Evolutionary conservation across 1,140 invertebrate genomes (phyloP).

Genomic region (Glossosoma conforme): DNA sequence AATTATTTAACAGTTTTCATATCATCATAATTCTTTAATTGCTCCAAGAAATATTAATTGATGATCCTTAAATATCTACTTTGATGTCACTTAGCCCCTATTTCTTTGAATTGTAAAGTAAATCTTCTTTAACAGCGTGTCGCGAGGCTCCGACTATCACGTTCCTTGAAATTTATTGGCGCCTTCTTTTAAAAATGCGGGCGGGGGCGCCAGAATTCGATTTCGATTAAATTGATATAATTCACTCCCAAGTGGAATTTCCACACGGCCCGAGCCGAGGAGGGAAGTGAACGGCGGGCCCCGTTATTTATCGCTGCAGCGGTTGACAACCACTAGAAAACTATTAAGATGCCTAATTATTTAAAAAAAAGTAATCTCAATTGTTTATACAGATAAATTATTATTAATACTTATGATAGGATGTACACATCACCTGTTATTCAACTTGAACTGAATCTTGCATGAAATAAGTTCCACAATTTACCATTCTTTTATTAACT

Average conservation of each 20-base stretch:
- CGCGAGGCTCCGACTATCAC: too few species aligned
- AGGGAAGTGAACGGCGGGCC: constrained; percentile 22
- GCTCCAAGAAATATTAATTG: too few species aligned
- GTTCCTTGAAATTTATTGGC: constrained; percentile 8
- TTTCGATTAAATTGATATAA: constrained; percentile 33
- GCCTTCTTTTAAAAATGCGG: constrained; percentile 16
- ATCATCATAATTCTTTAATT: too few species aligned
- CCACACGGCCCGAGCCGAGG: constrained; percentile 30
- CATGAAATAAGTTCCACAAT: too few species aligned
- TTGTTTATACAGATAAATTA: background rate
- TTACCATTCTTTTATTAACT: too few species aligned
- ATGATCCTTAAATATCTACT: too few species aligned
- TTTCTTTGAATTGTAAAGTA: too few species aligned
- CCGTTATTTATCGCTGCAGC: constrained; percentile 30
- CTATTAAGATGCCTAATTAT: background rate
- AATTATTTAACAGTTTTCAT: too few species aligned
- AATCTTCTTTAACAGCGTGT: too few species aligned
- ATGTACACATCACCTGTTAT: background rate
- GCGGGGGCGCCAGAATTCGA: constrained; percentile 27
- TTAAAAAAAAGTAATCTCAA: background rate
- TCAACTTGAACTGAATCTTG: too few species aligned
- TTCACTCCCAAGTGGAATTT: constrained; percentile 31
- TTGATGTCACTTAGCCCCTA: too few species aligned
- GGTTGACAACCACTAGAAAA: constrained; percentile 8
- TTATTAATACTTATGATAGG: background rate